Evolutionary conservation across 1,140 invertebrate species (phyloP), one percentile per base, ranked within the genome.

Genomic region (Listronotus oregonensis): DNA sequence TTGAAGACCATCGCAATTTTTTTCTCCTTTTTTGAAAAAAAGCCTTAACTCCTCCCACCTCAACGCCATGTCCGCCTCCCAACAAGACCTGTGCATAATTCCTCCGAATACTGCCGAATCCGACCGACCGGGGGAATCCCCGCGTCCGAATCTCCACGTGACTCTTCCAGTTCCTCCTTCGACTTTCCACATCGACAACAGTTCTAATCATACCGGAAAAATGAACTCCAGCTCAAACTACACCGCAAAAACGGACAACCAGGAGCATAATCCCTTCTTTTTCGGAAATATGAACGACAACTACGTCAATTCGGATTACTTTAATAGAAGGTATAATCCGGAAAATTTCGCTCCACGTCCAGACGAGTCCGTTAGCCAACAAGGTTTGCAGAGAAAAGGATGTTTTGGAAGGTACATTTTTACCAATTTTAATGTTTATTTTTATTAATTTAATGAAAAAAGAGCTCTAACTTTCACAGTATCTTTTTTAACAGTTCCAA

Each of bases 271-370:
- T 58, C 74, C 74, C 1, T 76, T 75, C 34, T 73, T 69, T 47
- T 74, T 75, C 44, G 71, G 72, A 6, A 69, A 69, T 44, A 21
- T 75, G 2, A 71, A 56, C 15, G 71, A 75, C 39, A 70, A 71
- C 43, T 73, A 73, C 44, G 68, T 69, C 7, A 71, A 66, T 27
- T 52, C 66, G 1, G 74, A 75, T 60, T 74, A 71, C 57, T 76
- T 76, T 44, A 67, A 64, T 49, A 27, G 64, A n/a, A 57, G 71
- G 14, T 76, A 76, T 55, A 75, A 75, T 42, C 73, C 73, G 4
- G 72, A 73, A 7, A 73, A 71, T 64, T 76, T 74, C 21, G 44
- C 32, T 6, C 21, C 37, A 12, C 31, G 54, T 6, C 54, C 34
- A 10, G 56, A 49, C 5, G 21, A 27, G 5, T 3, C 21, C 21